Conservation (phyloP, 2,797 vertebrate genomes). For the Sebastolobus altivelis region DNA sequence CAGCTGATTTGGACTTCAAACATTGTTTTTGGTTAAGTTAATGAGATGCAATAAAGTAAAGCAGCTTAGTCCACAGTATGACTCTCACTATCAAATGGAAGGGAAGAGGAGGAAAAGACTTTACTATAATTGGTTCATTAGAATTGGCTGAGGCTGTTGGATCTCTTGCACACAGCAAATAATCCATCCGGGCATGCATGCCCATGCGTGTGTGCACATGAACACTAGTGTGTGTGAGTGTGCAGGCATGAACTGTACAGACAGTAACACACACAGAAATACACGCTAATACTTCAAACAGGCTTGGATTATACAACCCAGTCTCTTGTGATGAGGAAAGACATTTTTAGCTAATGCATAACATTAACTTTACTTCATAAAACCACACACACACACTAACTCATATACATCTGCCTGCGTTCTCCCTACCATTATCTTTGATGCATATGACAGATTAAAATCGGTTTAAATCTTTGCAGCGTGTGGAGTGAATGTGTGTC, state of each 20-base stretch:
- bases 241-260: slow-evolving; percentile 2
- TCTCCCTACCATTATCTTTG: slow-evolving; percentile 38
- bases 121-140: slow-evolving; percentile 77
- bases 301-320: slow-evolving; percentile 52
- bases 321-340: slow-evolving; percentile 58
- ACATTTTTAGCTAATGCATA: slow-evolving; percentile 60
- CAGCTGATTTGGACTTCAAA: slow-evolving; percentile 64
- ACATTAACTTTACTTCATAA: slow-evolving; percentile 47
- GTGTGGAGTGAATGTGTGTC: slow-evolving; percentile 54
- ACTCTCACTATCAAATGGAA: slow-evolving; percentile 62
- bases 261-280: slow-evolving; percentile 6
- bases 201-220: slow-evolving; percentile 11
- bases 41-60: slow-evolving; percentile 71
- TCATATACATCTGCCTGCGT: slow-evolving; percentile 16
- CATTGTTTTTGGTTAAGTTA: slow-evolving; percentile 62
- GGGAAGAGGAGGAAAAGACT: slow-evolving; percentile 59
- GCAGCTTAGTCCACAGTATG: slow-evolving; percentile 64
- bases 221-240: slow-evolving; percentile 9
- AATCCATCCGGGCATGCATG: slow-evolving; percentile 49
- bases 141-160: slow-evolving; percentile 61
- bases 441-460: slow-evolving; percentile 45
- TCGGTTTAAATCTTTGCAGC: slow-evolving; percentile 32
- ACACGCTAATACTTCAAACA: slow-evolving; percentile 55
- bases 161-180: slow-evolving; percentile 63
- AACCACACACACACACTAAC: slow-evolving; percentile 19